These are phyloP conservation scores for Tachycineta bicolor DNA, from an alignment of 2,113 vertebrate genomes.

Conservation along the genomic window DNA sequence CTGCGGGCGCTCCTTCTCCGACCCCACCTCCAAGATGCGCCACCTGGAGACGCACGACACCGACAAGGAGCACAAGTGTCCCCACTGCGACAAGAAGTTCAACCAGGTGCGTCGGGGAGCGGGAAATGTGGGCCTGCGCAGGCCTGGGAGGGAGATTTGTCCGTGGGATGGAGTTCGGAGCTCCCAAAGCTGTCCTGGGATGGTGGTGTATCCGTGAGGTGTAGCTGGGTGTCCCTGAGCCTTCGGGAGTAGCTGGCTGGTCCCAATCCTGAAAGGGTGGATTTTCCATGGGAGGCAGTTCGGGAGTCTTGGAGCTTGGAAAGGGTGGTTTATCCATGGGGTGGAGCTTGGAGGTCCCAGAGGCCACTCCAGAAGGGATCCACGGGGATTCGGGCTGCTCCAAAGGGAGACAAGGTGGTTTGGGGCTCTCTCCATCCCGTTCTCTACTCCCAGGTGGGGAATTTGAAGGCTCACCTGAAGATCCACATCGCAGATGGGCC, in stretches of 20 bases:
- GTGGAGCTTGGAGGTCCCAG: neutral
- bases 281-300: neutral
- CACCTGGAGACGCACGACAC: slow-evolving; percentile 96
- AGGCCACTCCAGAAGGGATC: neutral
- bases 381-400: accelerated
- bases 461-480: slow-evolving; percentile 95
- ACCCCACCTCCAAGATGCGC: slow-evolving; percentile 98
- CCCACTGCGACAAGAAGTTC: slow-evolving; percentile 96
- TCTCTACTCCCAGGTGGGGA: slow-evolving; percentile 81
- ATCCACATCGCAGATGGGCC: slow-evolving; percentile 93
- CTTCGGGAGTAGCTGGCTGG: too few relatives aligned
- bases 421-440: neutral
- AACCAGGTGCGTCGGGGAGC: slow-evolving; percentile 83
- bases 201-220: neutral
- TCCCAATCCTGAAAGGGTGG: neutral
- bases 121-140: accelerated
- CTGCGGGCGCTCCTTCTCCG: slow-evolving; percentile 93
- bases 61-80: slow-evolving; percentile 94
- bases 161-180: accelerated
- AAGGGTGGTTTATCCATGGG: neutral
- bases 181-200: neutral
- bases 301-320: too few relatives aligned
- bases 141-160: neutral
- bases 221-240: too few relatives aligned
- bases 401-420: accelerated